phyloP scores from a whole-genome alignment of 2,888 invertebrate genomes.

The Orchesellides sinensis region DNA sequence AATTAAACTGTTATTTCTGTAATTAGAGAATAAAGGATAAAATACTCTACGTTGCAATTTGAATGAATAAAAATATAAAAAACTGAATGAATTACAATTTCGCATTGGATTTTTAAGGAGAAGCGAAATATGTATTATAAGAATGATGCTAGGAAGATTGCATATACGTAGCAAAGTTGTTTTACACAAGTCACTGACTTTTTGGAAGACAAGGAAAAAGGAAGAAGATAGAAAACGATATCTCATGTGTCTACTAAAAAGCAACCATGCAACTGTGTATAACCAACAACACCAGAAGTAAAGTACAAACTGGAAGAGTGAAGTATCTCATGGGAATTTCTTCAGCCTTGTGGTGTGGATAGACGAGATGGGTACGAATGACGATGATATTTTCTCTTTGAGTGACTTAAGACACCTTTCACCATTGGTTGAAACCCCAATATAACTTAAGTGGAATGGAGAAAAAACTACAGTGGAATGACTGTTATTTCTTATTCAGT shows the following conservation, averaged over 20 bases:
- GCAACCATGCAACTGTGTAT: neutral
- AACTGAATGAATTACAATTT: no score
- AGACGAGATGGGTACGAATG: constrained; percentile 69
- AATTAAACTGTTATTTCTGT: no score
- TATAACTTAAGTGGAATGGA: constrained; percentile 50
- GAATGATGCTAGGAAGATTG: no score
- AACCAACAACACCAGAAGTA: constrained; percentile 6
- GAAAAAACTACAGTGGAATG: neutral
- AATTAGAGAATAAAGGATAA: no score
- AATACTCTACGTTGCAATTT: no score
- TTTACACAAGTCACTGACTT: no score
- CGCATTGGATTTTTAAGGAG: no score
- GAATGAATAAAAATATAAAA: no score
- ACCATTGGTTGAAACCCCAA: constrained; percentile 56
- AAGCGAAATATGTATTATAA: no score
- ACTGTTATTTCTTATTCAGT: constrained; percentile 17
- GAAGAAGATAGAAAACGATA: constrained; percentile 24
- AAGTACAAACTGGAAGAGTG: constrained; percentile 7
- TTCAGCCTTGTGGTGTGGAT: constrained; percentile 66
- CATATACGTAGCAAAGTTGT: no score
- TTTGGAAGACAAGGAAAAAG: constrained; percentile 10
- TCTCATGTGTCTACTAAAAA: constrained; percentile 19
- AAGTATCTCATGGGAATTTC: constrained; percentile 46
- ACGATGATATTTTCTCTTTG: constrained; percentile 69
- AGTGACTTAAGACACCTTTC: constrained; percentile 66